A percentile compares a stretch with the other conserved stretches of the same genome.
Conservation (phyloP, 2,888 invertebrate genomes). For the Trichacis sp. region DNA sequence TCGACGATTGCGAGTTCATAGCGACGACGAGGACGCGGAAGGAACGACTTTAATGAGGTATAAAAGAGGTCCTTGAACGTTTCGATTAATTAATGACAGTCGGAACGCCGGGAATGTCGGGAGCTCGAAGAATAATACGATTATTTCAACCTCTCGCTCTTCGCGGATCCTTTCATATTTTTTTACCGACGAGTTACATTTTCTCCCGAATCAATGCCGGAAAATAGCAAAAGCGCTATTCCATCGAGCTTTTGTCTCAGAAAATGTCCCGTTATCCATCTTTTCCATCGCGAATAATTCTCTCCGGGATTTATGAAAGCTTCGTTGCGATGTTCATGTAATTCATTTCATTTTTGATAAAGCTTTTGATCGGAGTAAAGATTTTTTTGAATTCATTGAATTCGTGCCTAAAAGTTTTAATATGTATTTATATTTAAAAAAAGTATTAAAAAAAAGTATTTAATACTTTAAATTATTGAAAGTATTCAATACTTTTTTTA, state of each 20-base stretch:
- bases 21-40: constrained; percentile 14
- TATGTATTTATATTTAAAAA: no score
- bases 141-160: not conserved
- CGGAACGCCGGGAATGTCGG: constrained; percentile 34
- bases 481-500: no score
- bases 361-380: no score
- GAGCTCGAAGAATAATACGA: constrained; percentile 10
- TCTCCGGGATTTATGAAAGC: no score
- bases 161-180: not conserved
- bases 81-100: constrained; percentile 41
- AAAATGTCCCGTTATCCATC: no score
- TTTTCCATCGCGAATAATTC: no score
- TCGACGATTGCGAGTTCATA: constrained; percentile 16
- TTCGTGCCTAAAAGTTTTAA: no score
- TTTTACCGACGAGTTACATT: not conserved
- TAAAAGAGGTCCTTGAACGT: constrained; percentile 39
- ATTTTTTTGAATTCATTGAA: no score
- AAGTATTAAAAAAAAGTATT: no score
- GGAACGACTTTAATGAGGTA: constrained; percentile 8
- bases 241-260: not conserved
- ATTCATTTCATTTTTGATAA: no score
- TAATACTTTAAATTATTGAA: no score
- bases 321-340: no score
- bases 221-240: not conserved
- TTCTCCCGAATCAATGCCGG: not conserved